A percentile compares a stretch with the other conserved stretches of the same genome.
phyloP scores from a whole-genome alignment of 1,140 invertebrate species.

The honey bee (Apis mellifera) region Amel_HAv3.1 CM009943.2:3233001-3233500 shows the following conservation, averaged over 20 bases:
- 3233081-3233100: not conserved
- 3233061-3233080: not conserved
- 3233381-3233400: conserved; percentile 72
- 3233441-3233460: not conserved
- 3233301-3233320: conserved; percentile 22
- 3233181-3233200: conserved; percentile 32
- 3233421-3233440: too few species aligned
- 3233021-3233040: not conserved
- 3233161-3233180: conserved; percentile 29
- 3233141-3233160: conserved; percentile 24
- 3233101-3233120: conserved; percentile 7
- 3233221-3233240: not conserved
- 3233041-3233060: not conserved
- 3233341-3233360: conserved; percentile 69
- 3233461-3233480: not conserved
- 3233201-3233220: conserved; percentile 31
- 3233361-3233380: conserved; percentile 73
- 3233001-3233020: conserved; percentile 2
- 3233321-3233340: conserved; percentile 58
- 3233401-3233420: not conserved
- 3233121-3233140: conserved; percentile 17
- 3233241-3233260: conserved; percentile 1
- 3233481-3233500: conserved; percentile 30
- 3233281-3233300: not conserved
- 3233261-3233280: not conserved